phyloP scores from a whole-genome alignment of 2,888 invertebrate genomes.

The Augochlorella aurata region DNA sequence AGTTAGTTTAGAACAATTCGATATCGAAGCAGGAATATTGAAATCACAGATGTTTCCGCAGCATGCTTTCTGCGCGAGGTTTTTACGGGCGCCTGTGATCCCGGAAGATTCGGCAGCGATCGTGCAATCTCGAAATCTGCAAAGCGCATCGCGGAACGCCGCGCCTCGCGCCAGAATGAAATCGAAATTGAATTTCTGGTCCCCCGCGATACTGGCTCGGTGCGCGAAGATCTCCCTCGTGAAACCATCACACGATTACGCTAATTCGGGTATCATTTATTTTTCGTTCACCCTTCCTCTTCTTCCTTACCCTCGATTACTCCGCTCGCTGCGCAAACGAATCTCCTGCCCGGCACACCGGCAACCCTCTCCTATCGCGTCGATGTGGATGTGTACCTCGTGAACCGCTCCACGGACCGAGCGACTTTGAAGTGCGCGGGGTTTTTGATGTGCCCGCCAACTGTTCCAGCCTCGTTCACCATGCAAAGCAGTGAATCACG shows the following conservation, averaged over 20 bases:
- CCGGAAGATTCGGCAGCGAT: slow-evolving; percentile 1
- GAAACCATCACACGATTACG: slow-evolving; percentile 81
- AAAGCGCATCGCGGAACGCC: slow-evolving; percentile 57
- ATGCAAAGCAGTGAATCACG: slow-evolving; percentile 80
- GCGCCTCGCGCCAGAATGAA: slow-evolving; percentile 78
- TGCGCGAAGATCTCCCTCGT: slow-evolving; percentile 76
- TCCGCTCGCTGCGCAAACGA: slow-evolving; percentile 63
- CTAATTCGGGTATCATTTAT: slow-evolving; percentile 82
- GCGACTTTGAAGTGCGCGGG: slow-evolving; percentile 80
- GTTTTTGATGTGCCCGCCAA: slow-evolving; percentile 81
- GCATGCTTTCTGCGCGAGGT: background rate
- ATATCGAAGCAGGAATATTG: background rate
- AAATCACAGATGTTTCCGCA: background rate
- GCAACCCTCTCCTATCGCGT: slow-evolving; percentile 25
- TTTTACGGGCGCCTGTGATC: background rate
- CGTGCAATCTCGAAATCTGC: slow-evolving; percentile 40
- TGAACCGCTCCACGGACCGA: slow-evolving; percentile 56
- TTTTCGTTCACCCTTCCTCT: slow-evolving; percentile 78
- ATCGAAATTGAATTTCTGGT: slow-evolving; percentile 81
- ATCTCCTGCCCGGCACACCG: slow-evolving; percentile 39
- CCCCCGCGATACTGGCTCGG: slow-evolving; percentile 62
- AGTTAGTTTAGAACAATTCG: background rate
- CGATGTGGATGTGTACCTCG: background rate
- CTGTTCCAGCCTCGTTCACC: slow-evolving; percentile 74
- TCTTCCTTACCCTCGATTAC: slow-evolving; percentile 63